Conservation (phyloP, 1,140 invertebrate species). For the Procambarus clarkii region DNA sequence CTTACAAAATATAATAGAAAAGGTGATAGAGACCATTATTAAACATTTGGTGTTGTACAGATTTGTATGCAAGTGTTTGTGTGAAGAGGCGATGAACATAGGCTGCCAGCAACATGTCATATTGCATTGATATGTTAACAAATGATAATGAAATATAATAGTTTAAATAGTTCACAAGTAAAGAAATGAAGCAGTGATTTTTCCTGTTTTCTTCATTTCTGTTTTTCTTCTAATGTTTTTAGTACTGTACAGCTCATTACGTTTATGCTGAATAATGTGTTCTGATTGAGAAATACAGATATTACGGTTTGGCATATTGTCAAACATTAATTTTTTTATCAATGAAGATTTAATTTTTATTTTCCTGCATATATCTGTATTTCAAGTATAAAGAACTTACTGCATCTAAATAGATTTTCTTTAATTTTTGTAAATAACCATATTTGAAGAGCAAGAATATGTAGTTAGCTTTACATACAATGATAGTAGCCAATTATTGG, state of each 20-base stretch:
- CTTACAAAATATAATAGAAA: constrained; percentile 19
- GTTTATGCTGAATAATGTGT: neutral
- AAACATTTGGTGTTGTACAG: constrained; percentile 49
- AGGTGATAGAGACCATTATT: constrained; percentile 11
- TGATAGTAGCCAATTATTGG: constrained; percentile 58
- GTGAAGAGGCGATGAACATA: constrained; percentile 2
- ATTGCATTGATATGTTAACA: neutral
- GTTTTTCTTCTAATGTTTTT: neutral
- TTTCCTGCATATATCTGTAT: neutral
- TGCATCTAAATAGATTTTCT: constrained; percentile 10
- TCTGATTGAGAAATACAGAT: neutral
- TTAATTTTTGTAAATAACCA: constrained; percentile 46
- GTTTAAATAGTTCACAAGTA: neutral
- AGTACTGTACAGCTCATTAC: neutral
- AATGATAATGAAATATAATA: neutral
- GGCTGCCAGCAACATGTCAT: neutral
- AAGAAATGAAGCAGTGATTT: neutral
- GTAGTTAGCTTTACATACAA: constrained; percentile 61
- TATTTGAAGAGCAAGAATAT: neutral
- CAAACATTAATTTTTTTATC: constrained; percentile 15
- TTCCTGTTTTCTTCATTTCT: neutral
- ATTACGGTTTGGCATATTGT: constrained; percentile 53
- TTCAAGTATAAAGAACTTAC: constrained; percentile 17
- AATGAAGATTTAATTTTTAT: neutral
- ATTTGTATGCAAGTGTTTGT: constrained; percentile 39